A percentile compares a stretch with the other conserved stretches of the same genome.
Conservation (phyloP, 2,797 vertebrate species). For the Halcyon smyrnensis region DNA sequence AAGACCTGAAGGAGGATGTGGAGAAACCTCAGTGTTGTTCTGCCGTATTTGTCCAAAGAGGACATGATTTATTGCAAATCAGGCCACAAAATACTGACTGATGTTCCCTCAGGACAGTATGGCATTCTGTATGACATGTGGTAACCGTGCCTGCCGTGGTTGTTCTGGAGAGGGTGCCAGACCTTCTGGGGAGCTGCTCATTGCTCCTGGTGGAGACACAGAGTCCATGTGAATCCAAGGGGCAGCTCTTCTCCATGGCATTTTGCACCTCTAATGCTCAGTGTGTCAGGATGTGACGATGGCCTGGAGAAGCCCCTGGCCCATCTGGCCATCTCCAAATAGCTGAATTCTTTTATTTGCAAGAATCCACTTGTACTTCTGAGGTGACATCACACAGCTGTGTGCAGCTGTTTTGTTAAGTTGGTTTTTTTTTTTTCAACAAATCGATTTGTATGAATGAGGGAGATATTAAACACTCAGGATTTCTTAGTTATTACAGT, state of each 20-base stretch:
- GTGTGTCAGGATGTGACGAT: not conserved
- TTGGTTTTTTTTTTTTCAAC: not conserved
- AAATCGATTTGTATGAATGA: not conserved
- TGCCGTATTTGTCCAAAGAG: not conserved
- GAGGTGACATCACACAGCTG: not conserved
- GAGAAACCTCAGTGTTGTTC: not conserved
- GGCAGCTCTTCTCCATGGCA: not conserved
- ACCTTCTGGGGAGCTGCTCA: not conserved
- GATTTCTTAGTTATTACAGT: not conserved
- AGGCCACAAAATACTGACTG: not conserved
- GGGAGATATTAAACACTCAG: not conserved
- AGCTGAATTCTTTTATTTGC: not conserved
- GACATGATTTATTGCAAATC: not conserved
- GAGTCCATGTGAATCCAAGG: not conserved
- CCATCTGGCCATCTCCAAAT: not conserved
- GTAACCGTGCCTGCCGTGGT: not conserved
- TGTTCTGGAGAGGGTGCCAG: not conserved
- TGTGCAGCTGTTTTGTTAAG: not conserved
- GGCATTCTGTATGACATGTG: rapidly evolving
- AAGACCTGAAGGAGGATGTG: not conserved
- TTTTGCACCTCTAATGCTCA: not conserved
- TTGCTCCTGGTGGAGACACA: not conserved
- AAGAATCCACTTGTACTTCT: not conserved
- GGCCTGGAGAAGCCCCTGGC: not conserved
- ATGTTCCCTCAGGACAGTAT: not conserved